phyloP scores from a whole-genome alignment of 2,113 vertebrate genomes.

The Amphiprion percula region DNA sequence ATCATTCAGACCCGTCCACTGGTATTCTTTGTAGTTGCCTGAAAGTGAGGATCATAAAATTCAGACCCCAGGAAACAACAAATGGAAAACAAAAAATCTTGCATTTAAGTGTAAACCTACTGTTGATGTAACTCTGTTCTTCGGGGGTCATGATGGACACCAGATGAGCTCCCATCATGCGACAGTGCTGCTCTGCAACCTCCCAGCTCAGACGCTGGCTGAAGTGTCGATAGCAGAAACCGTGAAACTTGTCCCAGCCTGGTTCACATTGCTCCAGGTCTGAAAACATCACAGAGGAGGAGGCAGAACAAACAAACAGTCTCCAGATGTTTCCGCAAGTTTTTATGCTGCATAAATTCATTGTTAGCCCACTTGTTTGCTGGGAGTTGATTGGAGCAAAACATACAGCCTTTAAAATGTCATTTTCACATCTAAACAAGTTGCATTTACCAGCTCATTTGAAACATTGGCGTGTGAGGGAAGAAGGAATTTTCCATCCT shows the following conservation, averaged over 20 bases:
- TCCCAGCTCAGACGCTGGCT: conserved; percentile 92
- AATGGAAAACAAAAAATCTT: not conserved
- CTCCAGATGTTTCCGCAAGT: no score
- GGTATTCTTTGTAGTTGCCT: conserved; percentile 94
- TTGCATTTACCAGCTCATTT: no score
- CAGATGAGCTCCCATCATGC: conserved; percentile 89
- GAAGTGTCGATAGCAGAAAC: conserved; percentile 94
- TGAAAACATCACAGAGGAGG: conserved; percentile 63
- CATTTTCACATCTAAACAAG: no score
- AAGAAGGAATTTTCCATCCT: no score
- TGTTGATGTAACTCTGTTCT: conserved; percentile 93
- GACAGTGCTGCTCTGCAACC: conserved; percentile 91
- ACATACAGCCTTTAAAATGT: no score
- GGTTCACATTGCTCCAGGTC: conserved; percentile 88
- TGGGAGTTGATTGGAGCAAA: no score
- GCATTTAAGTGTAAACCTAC: conserved; percentile 71
- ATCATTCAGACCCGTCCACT: conserved; percentile 96
- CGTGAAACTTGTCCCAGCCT: conserved; percentile 93
- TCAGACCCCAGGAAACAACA: not conserved
- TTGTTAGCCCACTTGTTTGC: no score
- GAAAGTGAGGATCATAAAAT: not conserved
- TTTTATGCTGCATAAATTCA: no score
- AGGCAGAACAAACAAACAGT: not conserved
- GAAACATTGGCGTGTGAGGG: no score
- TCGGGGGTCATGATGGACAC: conserved; percentile 92